Evolutionary conservation across 2,113 vertebrate genomes (phyloP).

Genomic region (Syrrhaptes paradoxus): DNA sequence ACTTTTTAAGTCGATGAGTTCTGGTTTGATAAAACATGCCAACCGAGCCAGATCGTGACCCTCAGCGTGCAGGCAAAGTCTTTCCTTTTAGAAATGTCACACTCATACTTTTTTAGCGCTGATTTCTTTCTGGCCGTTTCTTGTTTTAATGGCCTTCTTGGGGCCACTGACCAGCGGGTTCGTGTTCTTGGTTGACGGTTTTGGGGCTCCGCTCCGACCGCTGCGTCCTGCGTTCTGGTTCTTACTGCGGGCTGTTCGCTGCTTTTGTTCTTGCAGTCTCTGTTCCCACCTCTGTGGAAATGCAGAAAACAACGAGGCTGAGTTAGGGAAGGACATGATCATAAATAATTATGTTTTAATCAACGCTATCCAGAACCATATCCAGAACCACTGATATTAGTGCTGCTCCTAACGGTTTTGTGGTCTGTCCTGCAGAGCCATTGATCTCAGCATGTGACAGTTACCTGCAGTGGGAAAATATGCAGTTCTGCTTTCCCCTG

Average conservation of each 20-base stretch:
- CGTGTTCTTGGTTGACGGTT: conserved; percentile 62
- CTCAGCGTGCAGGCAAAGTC: not conserved
- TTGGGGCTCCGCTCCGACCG: conserved; percentile 70
- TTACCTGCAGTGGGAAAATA: not conserved
- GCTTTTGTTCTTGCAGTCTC: conserved; percentile 78
- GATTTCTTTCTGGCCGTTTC: conserved; percentile 70
- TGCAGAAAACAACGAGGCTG: not conserved
- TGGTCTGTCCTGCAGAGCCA: not conserved
- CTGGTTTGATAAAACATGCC: not conserved
- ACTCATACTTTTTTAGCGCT: conserved; percentile 66
- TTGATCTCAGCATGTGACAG: not conserved
- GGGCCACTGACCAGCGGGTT: conserved; percentile 37
- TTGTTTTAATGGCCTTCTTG: conserved; percentile 73
- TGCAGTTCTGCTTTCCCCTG: not conserved
- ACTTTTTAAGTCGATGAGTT: not conserved
- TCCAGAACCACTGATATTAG: not conserved
- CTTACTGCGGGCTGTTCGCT: conserved; percentile 63
- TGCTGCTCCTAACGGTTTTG: not conserved
- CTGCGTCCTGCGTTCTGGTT: conserved; percentile 63
- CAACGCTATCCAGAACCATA: not conserved
- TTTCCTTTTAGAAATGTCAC: not conserved
- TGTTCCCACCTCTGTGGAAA: conserved; percentile 81
- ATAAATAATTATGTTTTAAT: not conserved
- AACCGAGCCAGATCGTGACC: not conserved
- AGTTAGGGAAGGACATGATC: not conserved